Percentiles rank a stretch among this genome's conserved stretches.
phyloP scores from a whole-genome alignment of 2,888 invertebrate genomes.

The Endotricha flammealis region DNA sequence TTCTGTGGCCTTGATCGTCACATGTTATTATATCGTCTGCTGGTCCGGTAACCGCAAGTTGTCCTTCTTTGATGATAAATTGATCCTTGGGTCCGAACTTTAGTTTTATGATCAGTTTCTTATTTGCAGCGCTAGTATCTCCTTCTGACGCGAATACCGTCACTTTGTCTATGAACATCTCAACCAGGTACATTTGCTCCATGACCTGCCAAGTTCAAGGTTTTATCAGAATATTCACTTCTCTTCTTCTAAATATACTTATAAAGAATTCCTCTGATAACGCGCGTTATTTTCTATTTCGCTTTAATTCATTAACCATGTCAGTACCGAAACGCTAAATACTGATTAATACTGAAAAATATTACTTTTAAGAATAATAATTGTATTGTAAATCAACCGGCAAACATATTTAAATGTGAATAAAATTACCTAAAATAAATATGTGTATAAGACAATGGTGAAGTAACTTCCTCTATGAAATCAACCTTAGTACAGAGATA shows the following conservation, averaged over 20 bases:
- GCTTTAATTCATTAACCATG: too few relatives aligned
- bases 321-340: too few relatives aligned
- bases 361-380: too few relatives aligned
- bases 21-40: slow-evolving; percentile 51
- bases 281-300: not conserved
- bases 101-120: slow-evolving; percentile 64
- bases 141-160: slow-evolving; percentile 48
- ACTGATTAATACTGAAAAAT: too few relatives aligned
- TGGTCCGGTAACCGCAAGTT: slow-evolving; percentile 44
- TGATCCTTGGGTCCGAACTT: slow-evolving; percentile 69
- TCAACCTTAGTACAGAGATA: too few relatives aligned
- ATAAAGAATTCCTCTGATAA: not conserved
- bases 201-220: slow-evolving; percentile 68
- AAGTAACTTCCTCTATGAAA: too few relatives aligned
- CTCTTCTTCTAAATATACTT: slow-evolving; percentile 11
- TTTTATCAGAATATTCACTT: slow-evolving; percentile 50
- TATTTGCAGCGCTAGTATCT: slow-evolving; percentile 49
- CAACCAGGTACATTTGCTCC: slow-evolving; percentile 78
- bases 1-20: slow-evolving; percentile 47
- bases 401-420: not conserved
- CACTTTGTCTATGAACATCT: slow-evolving; percentile 76
- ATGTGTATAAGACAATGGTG: too few relatives aligned
- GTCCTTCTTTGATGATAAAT: slow-evolving; percentile 69
- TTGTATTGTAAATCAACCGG: too few relatives aligned
- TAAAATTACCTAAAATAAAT: too few relatives aligned